Conservation (phyloP, 2,797 vertebrate genomes). For the Anguilla megastoma region DNA sequence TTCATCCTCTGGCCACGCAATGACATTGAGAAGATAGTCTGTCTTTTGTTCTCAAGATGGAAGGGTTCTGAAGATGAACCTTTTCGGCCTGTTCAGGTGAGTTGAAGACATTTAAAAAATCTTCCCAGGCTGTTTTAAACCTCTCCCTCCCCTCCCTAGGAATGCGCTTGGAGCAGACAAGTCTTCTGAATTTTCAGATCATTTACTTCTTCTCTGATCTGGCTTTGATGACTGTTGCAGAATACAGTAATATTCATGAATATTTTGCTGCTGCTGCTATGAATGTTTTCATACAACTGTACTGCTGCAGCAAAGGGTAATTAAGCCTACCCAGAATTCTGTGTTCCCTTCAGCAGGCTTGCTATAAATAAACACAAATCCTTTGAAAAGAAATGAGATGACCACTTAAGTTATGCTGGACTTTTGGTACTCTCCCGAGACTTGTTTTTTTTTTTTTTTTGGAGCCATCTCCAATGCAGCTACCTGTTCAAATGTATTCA, state of each 20-base stretch:
- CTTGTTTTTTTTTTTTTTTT: background rate
- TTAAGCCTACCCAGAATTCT: background rate
- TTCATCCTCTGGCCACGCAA: slow-evolving; percentile 99
- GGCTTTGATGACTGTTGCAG: background rate
- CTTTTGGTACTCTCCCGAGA: background rate
- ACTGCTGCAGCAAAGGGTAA: background rate
- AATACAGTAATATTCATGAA: background rate
- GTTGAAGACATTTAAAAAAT: background rate
- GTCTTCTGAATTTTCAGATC: background rate
- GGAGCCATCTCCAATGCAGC: background rate
- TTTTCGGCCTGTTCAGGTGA: slow-evolving; percentile 99
- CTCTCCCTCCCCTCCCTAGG: background rate
- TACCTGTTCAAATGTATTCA: background rate
- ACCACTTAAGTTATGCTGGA: background rate
- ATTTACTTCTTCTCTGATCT: background rate
- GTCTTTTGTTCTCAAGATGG: slow-evolving; percentile 99
- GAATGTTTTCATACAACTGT: background rate
- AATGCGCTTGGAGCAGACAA: background rate
- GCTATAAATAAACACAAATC: background rate
- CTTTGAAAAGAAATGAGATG: background rate
- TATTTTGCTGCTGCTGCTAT: background rate
- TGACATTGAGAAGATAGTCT: slow-evolving; percentile 99
- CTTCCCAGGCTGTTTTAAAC: background rate
- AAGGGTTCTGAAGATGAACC: slow-evolving; percentile 97
- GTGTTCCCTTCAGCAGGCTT: background rate